Conservation (phyloP, 2,113 vertebrate species). For the Taxidea taxus region DNA sequence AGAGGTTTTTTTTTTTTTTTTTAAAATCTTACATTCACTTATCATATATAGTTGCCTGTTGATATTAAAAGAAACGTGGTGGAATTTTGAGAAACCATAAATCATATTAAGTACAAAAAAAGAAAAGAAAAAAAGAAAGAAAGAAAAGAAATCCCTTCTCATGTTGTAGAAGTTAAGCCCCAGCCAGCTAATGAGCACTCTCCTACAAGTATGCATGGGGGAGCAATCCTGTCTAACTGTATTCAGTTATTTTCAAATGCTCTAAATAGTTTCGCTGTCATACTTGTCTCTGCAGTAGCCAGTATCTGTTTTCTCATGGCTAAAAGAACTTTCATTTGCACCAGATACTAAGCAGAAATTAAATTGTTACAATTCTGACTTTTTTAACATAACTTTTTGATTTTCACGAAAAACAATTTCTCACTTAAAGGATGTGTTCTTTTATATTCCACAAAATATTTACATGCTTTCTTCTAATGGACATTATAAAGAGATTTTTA, state of each 20-base stretch:
- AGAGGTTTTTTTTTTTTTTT: not conserved
- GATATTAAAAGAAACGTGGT: not conserved
- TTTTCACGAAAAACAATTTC: constrained; percentile 7
- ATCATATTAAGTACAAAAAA: not conserved
- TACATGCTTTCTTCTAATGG: not conserved
- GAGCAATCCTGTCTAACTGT: not conserved
- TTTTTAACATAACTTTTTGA: not conserved
- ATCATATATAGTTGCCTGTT: not conserved
- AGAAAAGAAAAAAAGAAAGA: not conserved
- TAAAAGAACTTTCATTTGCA: constrained; percentile 40
- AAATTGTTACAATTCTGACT: not conserved
- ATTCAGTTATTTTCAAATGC: constrained; percentile 8
- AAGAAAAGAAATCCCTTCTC: not conserved
- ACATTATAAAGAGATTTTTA: not conserved
- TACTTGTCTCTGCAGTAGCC: not conserved
- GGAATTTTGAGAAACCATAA: not conserved
- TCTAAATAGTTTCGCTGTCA: not conserved
- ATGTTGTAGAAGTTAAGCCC: not conserved
- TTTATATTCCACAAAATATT: constrained; percentile 10
- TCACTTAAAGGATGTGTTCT: constrained; percentile 1
- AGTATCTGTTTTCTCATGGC: not conserved
- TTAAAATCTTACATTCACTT: not conserved
- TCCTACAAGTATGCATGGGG: not conserved
- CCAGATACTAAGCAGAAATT: not conserved
- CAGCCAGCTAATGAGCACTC: not conserved